Conservation (phyloP, 2,888 invertebrate genomes). For the Netelia inedita region DNA sequence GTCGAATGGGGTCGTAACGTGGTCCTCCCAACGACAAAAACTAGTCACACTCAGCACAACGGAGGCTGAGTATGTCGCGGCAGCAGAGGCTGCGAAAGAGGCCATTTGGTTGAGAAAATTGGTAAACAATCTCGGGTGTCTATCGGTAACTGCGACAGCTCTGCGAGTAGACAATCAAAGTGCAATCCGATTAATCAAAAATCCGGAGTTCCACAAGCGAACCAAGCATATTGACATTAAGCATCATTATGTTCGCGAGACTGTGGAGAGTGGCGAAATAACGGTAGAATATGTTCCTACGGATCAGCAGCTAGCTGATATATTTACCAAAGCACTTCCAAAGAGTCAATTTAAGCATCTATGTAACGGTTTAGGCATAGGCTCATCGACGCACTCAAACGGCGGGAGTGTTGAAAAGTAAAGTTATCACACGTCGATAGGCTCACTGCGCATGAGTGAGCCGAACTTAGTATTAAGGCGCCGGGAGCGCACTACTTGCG, state of each 20-base stretch:
- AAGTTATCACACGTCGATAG: conserved; percentile 58
- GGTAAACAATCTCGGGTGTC: conserved; percentile 53
- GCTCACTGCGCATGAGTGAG: conserved; percentile 56
- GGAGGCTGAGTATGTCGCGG: conserved; percentile 59
- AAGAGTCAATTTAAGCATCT: conserved; percentile 30
- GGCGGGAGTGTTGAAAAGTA: conserved; percentile 32
- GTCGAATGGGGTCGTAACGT: conserved; percentile 54
- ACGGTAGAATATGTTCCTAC: conserved; percentile 21
- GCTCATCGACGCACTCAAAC: conserved; percentile 23
- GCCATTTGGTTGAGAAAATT: conserved; percentile 58
- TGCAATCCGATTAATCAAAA: conserved; percentile 55
- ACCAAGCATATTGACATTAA: conserved; percentile 65
- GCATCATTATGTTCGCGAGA: conserved; percentile 60
- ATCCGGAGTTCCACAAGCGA: conserved; percentile 64
- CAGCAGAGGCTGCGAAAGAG: conserved; percentile 54
- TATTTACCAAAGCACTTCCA: conserved; percentile 22
- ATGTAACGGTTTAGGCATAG: conserved; percentile 34
- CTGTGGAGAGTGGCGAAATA: conserved; percentile 12
- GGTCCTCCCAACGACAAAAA: conserved; percentile 61
- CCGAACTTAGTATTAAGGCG: conserved; percentile 48
- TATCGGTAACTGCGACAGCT: conserved; percentile 21
- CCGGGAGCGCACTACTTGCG: conserved; percentile 43
- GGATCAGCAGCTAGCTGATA: conserved; percentile 24
- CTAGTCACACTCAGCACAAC: conserved; percentile 57
- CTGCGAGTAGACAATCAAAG: conserved; percentile 74